Base-by-base conservation (phyloP, 2,888 invertebrate species). In the Spilarctia lutea region DNA sequence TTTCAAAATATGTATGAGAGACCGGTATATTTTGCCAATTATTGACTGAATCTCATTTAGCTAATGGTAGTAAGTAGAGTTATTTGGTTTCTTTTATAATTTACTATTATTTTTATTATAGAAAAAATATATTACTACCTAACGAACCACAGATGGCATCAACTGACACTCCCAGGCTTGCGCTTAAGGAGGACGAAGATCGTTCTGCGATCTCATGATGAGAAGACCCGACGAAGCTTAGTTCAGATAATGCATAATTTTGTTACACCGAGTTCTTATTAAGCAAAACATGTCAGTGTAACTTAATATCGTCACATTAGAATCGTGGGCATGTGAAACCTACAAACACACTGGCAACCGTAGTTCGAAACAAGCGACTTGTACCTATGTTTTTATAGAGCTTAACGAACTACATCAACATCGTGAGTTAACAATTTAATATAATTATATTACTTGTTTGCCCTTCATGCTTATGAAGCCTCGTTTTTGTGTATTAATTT, bases 401-500 rank as follows among this genome's bases (percentile, higher is more conserved):
- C 33, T 71, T 74, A 67, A 67, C 66, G 71, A 67, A 33, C 70
- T 45, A 69, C 65, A 73, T 65, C 73, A 75, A 72, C 60, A 63
- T 39, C 69, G 30, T n/a, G 70, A 66, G 16, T 42, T 45, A 68
- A 30, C 27, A 45, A n/a, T 30, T 11, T 33, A 35, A 24, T 16
- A 45, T n/a, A 24, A 8, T 16, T 24, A 18, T 13, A 45, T 18
- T 52, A 56, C 65, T 35, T 48, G 35, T 52, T 67, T 24, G 72
- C 39, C 72, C 56, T 68, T 72, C 39, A 33, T 3, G 56, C 42
- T 56, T 35, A 67, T 13, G 35, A 56, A 48, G 20, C 52, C 39
- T 42, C 35, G 20, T 52, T 42, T 42, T n/a, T 30, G 39, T 24
- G 42, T 39, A 33, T 33, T 33, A 33, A 52, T 11, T 24, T n/a